These are phyloP conservation scores for Tachina grossa DNA, from an alignment of 2,888 invertebrate species.

Conservation along the genomic window DNA sequence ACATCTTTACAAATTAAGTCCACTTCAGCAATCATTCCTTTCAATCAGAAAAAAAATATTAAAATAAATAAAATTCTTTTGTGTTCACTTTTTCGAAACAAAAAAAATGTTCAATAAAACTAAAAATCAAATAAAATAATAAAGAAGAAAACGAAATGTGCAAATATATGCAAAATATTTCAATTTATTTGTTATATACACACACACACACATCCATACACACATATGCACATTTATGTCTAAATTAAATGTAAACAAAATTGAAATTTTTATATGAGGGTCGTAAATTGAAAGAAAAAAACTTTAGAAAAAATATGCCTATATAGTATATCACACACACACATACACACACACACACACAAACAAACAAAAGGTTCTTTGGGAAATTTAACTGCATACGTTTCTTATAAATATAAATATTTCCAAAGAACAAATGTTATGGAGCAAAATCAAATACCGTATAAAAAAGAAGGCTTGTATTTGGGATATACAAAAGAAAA, in stretches of 20 bases:
- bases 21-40: not conserved
- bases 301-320: not conserved
- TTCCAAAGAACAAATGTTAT: not conserved
- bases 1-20: not conserved
- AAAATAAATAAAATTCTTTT: conserved; percentile 3
- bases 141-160: conserved; percentile 26
- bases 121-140: conserved; percentile 14
- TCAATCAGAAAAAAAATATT: not conserved
- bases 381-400: not conserved
- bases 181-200: not conserved
- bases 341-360: not conserved
- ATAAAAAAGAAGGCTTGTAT: not conserved
- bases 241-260: conserved; percentile 41
- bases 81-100: not conserved
- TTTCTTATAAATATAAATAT: conserved; percentile 1
- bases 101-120: conserved; percentile 4
- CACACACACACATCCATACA: not conserved
- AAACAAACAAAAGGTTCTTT: conserved; percentile 1
- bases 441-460: conserved; percentile 4
- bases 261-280: conserved; percentile 17
- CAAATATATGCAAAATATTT: conserved; percentile 39
- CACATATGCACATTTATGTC: not conserved
- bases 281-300: not conserved
- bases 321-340: not conserved
- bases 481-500: not conserved